Base-by-base conservation (phyloP, 2,113 vertebrate genomes). In the Silurus asotus region DNA sequence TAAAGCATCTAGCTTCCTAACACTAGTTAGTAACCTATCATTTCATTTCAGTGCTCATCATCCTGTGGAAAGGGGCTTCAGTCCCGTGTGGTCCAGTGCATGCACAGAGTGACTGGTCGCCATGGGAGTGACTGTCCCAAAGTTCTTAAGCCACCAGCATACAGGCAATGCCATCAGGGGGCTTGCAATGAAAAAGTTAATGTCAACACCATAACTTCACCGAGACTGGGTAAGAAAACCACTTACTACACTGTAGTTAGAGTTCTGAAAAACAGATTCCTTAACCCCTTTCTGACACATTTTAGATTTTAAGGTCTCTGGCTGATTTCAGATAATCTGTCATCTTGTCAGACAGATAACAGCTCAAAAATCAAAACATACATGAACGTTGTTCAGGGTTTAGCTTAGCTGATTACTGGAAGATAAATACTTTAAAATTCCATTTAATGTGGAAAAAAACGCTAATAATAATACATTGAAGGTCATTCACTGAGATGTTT, bases 81-180 rank as follows among this genome's bases (percentile, higher is more conserved):
- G 93, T 99, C 98, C 1, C 94, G 98, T 0, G 98, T 98, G 91
- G 98, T 99, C 51, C 98, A 99, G 87, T 99, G 98, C 85, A 99
- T 99, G 98, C 98, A 99, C 93, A 96, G 94, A 84, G 95, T 98
- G 78, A 99, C 96, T 0, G 98, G 98, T 80, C 98, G 98, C 76
- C 98, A 99, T 0, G 97, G 98, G 86, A 97, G 89, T 0, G 96
- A 97, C 88, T 99, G 98, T 59, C 95, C 95, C 0, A 72, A 92
- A 13, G 92, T 94, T 17, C 91, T 93, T 15, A 98, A 97, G 88
- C 98, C 96, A 0, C 94, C 96, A 0, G 96, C 97, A 80, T 99
- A 99, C 93, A 93, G 95, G 55, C 96, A 97, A 88, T 99, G 98
- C 90, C 96, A 97, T 92, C 96, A 96, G 62, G 95, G 95, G 37